Percentiles rank a stretch among this genome's conserved stretches.
Evolutionary conservation across 2,113 vertebrate genomes (phyloP).

Genomic region (Porphyrio hochstetteri): DNA sequence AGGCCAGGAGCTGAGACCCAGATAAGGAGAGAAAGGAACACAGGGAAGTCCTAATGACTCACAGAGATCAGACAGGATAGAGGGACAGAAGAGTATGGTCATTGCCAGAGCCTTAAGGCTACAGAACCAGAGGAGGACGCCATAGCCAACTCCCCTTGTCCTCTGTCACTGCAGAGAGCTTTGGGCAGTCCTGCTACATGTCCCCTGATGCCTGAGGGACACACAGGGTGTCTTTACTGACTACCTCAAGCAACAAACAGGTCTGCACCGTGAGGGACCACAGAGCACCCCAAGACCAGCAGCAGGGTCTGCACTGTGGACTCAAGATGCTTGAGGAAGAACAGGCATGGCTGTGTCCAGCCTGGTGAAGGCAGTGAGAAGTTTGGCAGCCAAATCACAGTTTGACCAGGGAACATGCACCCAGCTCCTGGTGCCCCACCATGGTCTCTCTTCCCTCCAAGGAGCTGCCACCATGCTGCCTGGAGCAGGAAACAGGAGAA

Average conservation of each 20-base stretch:
- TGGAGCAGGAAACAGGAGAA: neutral
- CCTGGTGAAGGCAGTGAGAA: neutral
- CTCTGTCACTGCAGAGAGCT: neutral
- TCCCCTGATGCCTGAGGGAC: neutral
- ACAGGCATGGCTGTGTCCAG: neutral
- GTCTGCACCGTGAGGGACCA: neutral
- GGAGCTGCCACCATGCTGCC: neutral
- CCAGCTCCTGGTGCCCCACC: neutral
- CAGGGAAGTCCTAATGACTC: neutral
- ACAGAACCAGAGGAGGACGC: neutral
- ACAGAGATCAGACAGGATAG: neutral
- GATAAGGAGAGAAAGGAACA: neutral
- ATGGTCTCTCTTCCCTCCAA: neutral
- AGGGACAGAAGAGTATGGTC: neutral
- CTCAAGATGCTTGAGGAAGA: neutral
- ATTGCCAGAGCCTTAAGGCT: neutral
- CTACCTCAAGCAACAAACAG: neutral
- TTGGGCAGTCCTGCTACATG: neutral
- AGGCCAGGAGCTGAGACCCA: neutral
- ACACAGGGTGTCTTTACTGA: neutral
- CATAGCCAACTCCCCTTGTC: neutral
- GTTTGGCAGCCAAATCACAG: neutral
- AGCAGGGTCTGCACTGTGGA: neutral
- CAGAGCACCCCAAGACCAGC: neutral
- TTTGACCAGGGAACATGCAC: rapidly evolving